Percentiles rank a stretch among this genome's conserved stretches.
These are phyloP conservation scores for Mungos mungo DNA, from an alignment of 2,113 vertebrate species.

Conservation along the genomic window DNA sequence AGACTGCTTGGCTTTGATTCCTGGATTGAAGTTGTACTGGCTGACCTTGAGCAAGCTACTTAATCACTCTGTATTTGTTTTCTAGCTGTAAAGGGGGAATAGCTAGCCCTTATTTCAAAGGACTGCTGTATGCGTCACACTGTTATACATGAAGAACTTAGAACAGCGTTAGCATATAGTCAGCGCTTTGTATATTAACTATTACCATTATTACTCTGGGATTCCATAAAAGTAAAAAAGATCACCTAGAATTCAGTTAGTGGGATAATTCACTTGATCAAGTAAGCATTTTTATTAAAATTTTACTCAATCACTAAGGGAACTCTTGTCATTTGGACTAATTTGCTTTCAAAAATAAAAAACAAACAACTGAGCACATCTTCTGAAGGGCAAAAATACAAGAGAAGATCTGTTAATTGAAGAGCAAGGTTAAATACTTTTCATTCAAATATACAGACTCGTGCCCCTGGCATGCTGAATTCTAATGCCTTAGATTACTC, in stretches of 20 bases:
- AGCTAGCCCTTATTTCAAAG: neutral
- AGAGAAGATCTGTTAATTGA: neutral
- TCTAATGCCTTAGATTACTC: neutral
- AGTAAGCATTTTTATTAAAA: neutral
- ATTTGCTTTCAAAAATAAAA: constrained; percentile 14
- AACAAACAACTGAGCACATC: neutral
- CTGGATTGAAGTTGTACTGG: neutral
- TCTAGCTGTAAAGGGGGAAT: neutral
- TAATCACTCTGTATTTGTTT: neutral
- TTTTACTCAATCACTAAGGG: neutral
- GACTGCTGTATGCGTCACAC: neutral
- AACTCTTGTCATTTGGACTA: neutral
- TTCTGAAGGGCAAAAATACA: neutral
- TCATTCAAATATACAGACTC: neutral
- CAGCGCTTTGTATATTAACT: neutral
- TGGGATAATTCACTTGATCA: neutral
- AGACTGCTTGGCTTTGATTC: neutral
- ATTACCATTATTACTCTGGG: neutral
- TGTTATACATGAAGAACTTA: neutral
- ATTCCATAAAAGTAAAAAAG: neutral
- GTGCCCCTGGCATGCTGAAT: neutral
- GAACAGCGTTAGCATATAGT: neutral
- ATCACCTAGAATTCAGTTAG: neutral
- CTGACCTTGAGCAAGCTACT: neutral
- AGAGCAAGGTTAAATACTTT: neutral